Percentiles rank a stretch among this genome's conserved stretches.
Evolutionary conservation across 2,113 vertebrate genomes (phyloP).

Genomic region (Glaucomys volans): DNA sequence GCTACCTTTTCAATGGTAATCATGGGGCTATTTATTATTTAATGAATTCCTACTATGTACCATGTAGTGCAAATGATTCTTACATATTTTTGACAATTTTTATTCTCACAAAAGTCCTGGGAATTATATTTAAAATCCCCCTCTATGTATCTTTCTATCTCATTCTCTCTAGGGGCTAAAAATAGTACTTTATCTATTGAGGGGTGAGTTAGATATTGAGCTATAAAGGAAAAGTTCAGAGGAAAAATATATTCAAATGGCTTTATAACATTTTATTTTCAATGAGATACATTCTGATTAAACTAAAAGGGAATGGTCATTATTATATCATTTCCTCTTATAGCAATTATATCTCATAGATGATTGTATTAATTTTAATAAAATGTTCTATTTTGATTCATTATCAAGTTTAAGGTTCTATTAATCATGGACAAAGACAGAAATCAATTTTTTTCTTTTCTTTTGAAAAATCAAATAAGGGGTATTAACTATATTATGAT

Average conservation of each 20-base stretch:
- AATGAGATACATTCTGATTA: constrained; percentile 31
- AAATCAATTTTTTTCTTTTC: constrained; percentile 36
- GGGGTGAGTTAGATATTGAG: background rate
- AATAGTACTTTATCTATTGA: background rate
- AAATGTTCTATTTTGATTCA: constrained; percentile 56
- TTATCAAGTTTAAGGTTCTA: constrained; percentile 53
- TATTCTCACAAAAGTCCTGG: background rate
- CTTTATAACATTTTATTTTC: constrained; percentile 33
- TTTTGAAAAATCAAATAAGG: constrained; percentile 34
- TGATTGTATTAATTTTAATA: constrained; percentile 35
- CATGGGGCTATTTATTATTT: background rate
- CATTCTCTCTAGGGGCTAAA: background rate
- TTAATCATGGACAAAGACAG: constrained; percentile 22
- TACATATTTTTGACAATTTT: background rate
- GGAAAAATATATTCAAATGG: background rate
- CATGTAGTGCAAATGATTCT: background rate
- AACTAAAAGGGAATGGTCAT: constrained; percentile 2
- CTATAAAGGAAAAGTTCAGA: background rate
- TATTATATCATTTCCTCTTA: background rate
- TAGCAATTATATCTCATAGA: background rate
- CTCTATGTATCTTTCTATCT: background rate
- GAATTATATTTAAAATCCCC: background rate
- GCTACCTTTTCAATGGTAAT: background rate
- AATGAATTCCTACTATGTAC: background rate
- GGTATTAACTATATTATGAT: constrained; percentile 27